These are phyloP conservation scores for Scaptomyza polygonia DNA, from an alignment of 2,888 invertebrate species.

Conservation along the genomic window DNA sequence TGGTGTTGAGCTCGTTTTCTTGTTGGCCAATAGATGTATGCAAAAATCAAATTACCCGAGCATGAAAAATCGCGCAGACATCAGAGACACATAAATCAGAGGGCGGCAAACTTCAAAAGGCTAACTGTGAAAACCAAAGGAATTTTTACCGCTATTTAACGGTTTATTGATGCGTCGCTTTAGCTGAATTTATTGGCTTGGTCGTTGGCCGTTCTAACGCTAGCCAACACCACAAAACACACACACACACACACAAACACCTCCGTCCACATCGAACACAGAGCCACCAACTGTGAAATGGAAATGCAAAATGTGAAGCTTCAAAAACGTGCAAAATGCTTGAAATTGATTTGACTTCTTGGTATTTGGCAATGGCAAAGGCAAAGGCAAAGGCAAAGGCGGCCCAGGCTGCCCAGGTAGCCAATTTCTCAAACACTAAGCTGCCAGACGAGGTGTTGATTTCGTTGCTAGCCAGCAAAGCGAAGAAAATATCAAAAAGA, in stretches of 20 bases:
- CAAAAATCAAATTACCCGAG: conserved; percentile 74
- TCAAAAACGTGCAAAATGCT: conserved; percentile 56
- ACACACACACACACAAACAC: neutral
- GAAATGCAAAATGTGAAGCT: conserved; percentile 52
- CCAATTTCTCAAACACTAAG: conserved; percentile 48
- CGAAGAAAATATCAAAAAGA: conserved; percentile 1
- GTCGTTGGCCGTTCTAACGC: conserved; percentile 55
- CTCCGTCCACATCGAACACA: neutral
- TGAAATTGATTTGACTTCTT: conserved; percentile 54
- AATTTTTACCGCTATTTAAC: conserved; percentile 79
- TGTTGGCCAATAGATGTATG: conserved; percentile 42
- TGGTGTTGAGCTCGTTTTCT: conserved; percentile 6
- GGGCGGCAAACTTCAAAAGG: conserved; percentile 49
- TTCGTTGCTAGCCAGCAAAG: neutral
- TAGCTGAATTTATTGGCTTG: conserved; percentile 73
- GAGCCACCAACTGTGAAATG: conserved; percentile 14
- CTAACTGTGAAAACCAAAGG: conserved; percentile 63
- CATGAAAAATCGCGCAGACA: conserved; percentile 78
- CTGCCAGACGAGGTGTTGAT: conserved; percentile 34
- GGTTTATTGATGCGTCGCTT: conserved; percentile 79
- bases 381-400: no score
- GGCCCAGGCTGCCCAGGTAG: conserved; percentile 26
- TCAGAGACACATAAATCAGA: conserved; percentile 76
- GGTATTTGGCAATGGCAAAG: conserved; percentile 33
- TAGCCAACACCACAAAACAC: neutral